These are phyloP conservation scores for Brachyhypopomus occidentalis DNA, from an alignment of 2,113 vertebrate genomes.

Conservation along the genomic window DNA sequence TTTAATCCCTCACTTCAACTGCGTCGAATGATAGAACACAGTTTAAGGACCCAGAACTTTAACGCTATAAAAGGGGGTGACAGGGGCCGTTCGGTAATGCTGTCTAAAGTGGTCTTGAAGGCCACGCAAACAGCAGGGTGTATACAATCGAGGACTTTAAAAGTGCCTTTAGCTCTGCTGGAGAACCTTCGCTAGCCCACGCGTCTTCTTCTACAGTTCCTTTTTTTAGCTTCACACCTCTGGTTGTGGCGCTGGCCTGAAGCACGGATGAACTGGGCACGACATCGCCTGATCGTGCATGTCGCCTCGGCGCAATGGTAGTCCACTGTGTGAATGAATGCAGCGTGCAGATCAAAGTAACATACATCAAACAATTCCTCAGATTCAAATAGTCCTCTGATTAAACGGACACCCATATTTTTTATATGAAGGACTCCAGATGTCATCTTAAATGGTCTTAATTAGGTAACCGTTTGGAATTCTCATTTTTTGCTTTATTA, in stretches of 20 bases:
- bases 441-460: too few relatives aligned
- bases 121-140: too few relatives aligned
- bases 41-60: neutral
- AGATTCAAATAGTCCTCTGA: too few relatives aligned
- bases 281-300: neutral
- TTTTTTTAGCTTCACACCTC: neutral
- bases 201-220: neutral
- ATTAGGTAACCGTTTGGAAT: too few relatives aligned
- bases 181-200: neutral
- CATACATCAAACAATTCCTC: neutral
- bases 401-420: neutral
- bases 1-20: neutral
- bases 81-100: too few relatives aligned
- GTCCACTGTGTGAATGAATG: neutral
- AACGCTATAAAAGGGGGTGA: too few relatives aligned
- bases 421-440: too few relatives aligned
- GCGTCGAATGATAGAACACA: neutral
- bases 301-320: neutral
- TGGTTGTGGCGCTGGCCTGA: neutral
- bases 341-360: neutral
- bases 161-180: neutral
- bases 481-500: too few relatives aligned
- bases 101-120: too few relatives aligned
- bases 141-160: too few relatives aligned
- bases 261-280: too few relatives aligned